phyloP scores from a whole-genome alignment of 1,140 invertebrate species.

The Drosophila littoralis region DNA sequence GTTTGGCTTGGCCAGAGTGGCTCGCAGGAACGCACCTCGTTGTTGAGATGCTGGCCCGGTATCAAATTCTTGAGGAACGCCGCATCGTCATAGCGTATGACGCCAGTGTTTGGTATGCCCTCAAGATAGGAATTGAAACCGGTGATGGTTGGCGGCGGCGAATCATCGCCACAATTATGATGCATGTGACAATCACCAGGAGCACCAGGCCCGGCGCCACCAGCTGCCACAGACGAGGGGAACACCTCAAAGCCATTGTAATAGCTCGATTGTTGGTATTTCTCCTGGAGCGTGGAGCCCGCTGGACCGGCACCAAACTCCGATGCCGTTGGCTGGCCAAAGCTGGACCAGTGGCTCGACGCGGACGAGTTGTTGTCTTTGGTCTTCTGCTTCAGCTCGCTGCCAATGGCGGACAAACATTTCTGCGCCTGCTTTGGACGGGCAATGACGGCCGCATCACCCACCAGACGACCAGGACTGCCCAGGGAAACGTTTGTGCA shows the following conservation, averaged over 20 bases:
- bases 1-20: constrained; percentile 1
- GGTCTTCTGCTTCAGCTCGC: constrained; percentile 81
- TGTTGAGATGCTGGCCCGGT: constrained; percentile 86
- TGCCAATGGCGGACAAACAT: constrained; percentile 81
- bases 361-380: constrained; percentile 64
- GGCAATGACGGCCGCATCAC: constrained; percentile 74
- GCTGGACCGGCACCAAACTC: constrained; percentile 38
- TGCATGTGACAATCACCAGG: constrained; percentile 66
- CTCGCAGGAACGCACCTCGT: constrained; percentile 79
- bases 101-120: constrained; percentile 80
- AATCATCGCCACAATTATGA: constrained; percentile 80
- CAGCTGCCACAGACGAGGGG: constrained; percentile 23
- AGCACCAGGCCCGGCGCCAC: constrained; percentile 23
- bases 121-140: constrained; percentile 83
- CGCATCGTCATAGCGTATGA: constrained; percentile 84
- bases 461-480: constrained; percentile 59
- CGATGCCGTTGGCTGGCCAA: constrained; percentile 29
- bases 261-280: constrained; percentile 81
- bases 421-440: constrained; percentile 72
- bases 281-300: constrained; percentile 63
- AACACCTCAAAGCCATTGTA: constrained; percentile 81
- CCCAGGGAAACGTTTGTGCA: constrained; percentile 71
- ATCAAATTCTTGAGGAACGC: constrained; percentile 86
- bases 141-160: constrained; percentile 81
- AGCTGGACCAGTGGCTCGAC: constrained; percentile 64